Base-by-base conservation (phyloP, 1,140 invertebrate species). In the Hycleus phaleratus region DNA sequence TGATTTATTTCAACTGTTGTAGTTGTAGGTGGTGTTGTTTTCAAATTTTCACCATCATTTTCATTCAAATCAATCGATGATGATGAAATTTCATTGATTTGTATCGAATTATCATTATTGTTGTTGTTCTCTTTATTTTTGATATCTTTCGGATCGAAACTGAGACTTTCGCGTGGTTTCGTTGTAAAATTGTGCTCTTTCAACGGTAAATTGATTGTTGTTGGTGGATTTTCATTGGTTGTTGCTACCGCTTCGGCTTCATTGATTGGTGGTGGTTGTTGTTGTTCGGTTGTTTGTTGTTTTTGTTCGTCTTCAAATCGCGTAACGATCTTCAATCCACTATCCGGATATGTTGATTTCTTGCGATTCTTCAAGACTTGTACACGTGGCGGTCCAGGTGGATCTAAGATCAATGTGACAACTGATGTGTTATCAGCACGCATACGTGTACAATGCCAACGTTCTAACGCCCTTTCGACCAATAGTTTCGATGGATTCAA, bases 381-480 rank as follows among this genome's bases (percentile, higher is more conserved):
- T 7, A 79, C 79, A 52, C 82, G 76, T 11, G 88, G 86, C n/a
- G 88, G 86, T 3, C 90, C 91, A 4, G 91, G 89, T 55, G 92
- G 92, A 75, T 97, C 93, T 48, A 97, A 78, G 82, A 96, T 89
- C 18, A 97, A 78, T 38, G 93, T 95, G 4, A 97, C 88, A 44
- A 93, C 93, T 51, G 90, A 95, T 3, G 93, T 96, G 73, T 98
- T 98, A 75, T 98, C 95, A 7, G 95, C 93, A 38, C 92, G 81
- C 79, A 96, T 84, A 68, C 88, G 83, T 5, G 86, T 88, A 38
- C 77, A 80, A 10, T 81, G 83, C 83, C 91, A 91, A 56, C 78
- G 80, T 59, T 88, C 85, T 3, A 97, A 75, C 24, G 93, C 93
- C 61, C 83, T 80, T 68, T 95, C 90, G 0, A 97, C 94, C 46